These are phyloP conservation scores for Nyctibius grandis DNA, from an alignment of 2,797 vertebrate species.

Conservation along the genomic window DNA sequence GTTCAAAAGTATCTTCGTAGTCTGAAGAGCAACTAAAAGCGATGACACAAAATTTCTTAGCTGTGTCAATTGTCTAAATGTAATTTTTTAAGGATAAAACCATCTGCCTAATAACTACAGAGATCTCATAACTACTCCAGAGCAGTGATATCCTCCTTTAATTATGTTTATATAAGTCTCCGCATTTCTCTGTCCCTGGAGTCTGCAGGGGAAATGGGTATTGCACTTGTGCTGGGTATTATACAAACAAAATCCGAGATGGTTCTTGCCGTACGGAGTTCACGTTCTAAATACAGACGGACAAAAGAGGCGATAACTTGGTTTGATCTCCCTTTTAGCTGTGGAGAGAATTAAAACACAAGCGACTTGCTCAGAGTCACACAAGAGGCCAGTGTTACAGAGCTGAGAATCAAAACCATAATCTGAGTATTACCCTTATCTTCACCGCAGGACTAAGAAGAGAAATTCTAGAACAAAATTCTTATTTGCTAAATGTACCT, in stretches of 20 bases:
- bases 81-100: background rate
- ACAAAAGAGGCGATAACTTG: background rate
- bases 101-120: accelerated
- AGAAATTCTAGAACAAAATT: slow-evolving; percentile 61
- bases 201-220: background rate
- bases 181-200: background rate
- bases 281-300: background rate
- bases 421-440: slow-evolving; percentile 61
- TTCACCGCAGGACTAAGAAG: background rate
- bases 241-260: background rate
- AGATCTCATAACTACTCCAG: background rate
- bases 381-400: slow-evolving; percentile 39
- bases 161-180: background rate
- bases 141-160: background rate
- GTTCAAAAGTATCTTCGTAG: background rate
- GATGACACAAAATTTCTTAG: background rate
- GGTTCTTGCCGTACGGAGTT: background rate
- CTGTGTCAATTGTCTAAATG: background rate
- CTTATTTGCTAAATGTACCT: slow-evolving; percentile 44
- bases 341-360: slow-evolving; percentile 13
- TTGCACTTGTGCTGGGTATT: background rate
- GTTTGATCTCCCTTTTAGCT: background rate
- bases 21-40: background rate
- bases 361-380: background rate
- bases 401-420: slow-evolving; percentile 43